Base-by-base conservation (phyloP, 2,113 vertebrate genomes). In the Lepus europaeus region DNA sequence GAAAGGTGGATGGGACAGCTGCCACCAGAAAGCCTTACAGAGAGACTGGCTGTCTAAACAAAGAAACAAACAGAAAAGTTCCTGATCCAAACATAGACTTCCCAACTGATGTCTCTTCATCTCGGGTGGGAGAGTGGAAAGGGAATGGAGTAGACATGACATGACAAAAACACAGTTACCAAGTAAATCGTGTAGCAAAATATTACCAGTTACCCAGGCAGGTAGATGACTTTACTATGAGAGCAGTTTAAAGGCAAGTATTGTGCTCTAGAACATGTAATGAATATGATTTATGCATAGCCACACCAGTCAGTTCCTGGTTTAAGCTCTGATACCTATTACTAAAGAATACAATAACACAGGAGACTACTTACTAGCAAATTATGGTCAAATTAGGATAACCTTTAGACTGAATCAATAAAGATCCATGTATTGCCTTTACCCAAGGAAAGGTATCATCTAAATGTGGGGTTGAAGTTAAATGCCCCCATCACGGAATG, bases 281-380 rank as follows among this genome's bases (percentile, higher is more conserved):
- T 82, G n/a, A 70, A 81, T 29, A 83, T 78, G 9, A 68, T 49
- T 11, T 63, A 22, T 25, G 2, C 25, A 12, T 19, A 6, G 23
- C 25, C n/a, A 86, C 78, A 22, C 11, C 31, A 79, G 12, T 33
- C 45, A 36, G 64, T 86, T 72, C 31, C 86, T 27, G 73, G 61
- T 33, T 39, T 25, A 56, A 83, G 36, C 59, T 69, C 16, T 88
- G 81, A 70, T 77, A 87, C 1, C 12, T 3, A 33, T 61, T 77
- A 63, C n/a, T 74, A 91, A 96, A 79, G 70, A 86, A 93, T 86
- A 91, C 27, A 91, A 83, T 7, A 79, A 89, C 72, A 11, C n/a
- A 80, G 27, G 51, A 73, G 27, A 56, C 51, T 49, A 29, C 61
- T 70, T 61, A 79, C 29, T 77, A 80, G 49, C 22, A 82, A 90